These are phyloP conservation scores for Macrosoma leucophasiata DNA, from an alignment of 2,888 invertebrate genomes.

Conservation along the genomic window DNA sequence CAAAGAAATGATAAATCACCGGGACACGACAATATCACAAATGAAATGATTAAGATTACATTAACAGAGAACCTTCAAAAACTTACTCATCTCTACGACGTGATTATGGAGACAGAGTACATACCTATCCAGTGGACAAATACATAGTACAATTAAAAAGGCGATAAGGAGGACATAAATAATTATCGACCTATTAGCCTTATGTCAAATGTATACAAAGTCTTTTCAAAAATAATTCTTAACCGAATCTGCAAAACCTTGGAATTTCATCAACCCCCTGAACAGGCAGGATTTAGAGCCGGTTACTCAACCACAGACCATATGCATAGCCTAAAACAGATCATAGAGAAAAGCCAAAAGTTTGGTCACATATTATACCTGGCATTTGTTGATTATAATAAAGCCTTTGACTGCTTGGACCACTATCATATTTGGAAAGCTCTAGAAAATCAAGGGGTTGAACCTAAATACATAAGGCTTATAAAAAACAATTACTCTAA, in stretches of 20 bases:
- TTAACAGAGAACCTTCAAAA: not conserved
- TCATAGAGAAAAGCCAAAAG: slow-evolving; percentile 4
- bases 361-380: not conserved
- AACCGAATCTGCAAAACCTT: not conserved
- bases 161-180: not conserved
- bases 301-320: too few species aligned
- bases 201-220: slow-evolving; percentile 1
- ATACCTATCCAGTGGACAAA: not conserved
- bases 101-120: not conserved
- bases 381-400: too few species aligned
- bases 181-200: slow-evolving; percentile 1
- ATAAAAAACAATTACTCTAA: too few species aligned
- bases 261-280: too few species aligned
- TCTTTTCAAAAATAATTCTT: not conserved
- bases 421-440: slow-evolving; percentile 2
- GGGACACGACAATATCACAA: not conserved
- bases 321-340: slow-evolving; percentile 1
- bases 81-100: not conserved
- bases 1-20: slow-evolving; percentile 2
- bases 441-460: slow-evolving; percentile 2
- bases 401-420: slow-evolving; percentile 9
- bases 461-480: slow-evolving; percentile 3
- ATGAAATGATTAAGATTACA: slow-evolving; percentile 1
- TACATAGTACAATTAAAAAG: not conserved
- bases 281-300: not conserved